These are phyloP conservation scores for Panurus biarmicus DNA, from an alignment of 2,113 vertebrate genomes.

Conservation along the genomic window DNA sequence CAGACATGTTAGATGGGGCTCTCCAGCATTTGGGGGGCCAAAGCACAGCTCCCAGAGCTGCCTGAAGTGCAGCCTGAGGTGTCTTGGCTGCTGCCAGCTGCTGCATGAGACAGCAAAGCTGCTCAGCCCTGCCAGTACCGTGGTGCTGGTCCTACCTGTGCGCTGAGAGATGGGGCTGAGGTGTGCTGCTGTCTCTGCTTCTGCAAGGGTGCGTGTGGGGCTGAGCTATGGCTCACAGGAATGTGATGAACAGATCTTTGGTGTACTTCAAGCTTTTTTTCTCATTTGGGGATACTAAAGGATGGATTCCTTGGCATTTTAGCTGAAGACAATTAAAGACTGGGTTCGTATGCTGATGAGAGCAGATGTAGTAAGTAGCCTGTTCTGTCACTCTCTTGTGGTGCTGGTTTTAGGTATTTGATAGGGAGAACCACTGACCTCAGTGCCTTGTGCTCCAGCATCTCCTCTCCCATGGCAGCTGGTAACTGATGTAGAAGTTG, in stretches of 20 bases:
- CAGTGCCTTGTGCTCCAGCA: neutral
- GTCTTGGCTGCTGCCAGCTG: neutral
- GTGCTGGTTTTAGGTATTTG: neutral
- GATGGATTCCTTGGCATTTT: neutral
- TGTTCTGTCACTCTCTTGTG: neutral
- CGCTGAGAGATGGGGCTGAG: accelerated
- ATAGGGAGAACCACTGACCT: neutral
- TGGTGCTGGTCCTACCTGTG: neutral
- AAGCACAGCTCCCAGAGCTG: neutral
- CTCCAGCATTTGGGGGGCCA: accelerated
- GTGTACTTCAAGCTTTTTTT: neutral
- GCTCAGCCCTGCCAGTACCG: accelerated
- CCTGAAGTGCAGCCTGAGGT: neutral
- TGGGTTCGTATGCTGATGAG: accelerated
- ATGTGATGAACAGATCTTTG: neutral
- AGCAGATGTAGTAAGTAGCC: neutral
- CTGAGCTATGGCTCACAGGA: neutral
- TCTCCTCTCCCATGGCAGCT: neutral
- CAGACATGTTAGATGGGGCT: accelerated
- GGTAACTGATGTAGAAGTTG: neutral
- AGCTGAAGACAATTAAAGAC: neutral
- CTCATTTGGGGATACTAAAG: no score
- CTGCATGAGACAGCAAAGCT: neutral
- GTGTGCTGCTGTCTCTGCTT: neutral
- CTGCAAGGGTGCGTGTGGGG: accelerated